phyloP scores from a whole-genome alignment of 2,113 vertebrate genomes.

The Passer montanus region DNA sequence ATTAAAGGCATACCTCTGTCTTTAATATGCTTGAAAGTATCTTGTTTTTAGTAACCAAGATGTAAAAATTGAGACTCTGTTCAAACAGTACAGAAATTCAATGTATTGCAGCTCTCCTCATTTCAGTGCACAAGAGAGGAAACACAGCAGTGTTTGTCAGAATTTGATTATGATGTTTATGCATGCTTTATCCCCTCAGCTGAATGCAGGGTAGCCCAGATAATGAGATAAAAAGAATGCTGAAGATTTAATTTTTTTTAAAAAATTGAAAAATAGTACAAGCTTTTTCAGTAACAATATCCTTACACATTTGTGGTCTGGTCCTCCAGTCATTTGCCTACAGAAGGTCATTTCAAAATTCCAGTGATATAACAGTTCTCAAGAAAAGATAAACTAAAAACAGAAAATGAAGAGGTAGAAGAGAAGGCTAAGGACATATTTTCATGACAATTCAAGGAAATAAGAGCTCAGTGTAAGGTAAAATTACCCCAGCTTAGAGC shows the following conservation, averaged over 20 bases:
- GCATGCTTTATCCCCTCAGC: neutral
- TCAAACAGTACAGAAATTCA: neutral
- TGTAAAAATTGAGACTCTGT: neutral
- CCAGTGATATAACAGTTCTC: neutral
- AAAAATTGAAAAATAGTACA: neutral
- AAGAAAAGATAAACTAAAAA: neutral
- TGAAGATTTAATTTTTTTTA: neutral
- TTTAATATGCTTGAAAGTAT: neutral
- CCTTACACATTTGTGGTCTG: neutral
- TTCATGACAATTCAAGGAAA: neutral
- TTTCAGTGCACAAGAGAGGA: neutral
- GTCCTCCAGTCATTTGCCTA: neutral
- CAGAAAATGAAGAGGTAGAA: neutral
- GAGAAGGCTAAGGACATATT: neutral
- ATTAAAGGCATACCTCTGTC: neutral
- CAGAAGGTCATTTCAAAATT: neutral
- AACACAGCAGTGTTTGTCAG: neutral
- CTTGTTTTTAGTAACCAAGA: accelerated
- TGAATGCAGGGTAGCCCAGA: neutral
- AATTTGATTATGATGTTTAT: neutral
- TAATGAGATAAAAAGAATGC: neutral
- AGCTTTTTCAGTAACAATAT: neutral
- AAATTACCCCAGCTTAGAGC: neutral
- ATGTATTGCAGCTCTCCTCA: neutral
- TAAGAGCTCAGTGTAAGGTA: neutral